phyloP scores from a whole-genome alignment of 2,888 invertebrate genomes.

The Hydriomena furcata region DNA sequence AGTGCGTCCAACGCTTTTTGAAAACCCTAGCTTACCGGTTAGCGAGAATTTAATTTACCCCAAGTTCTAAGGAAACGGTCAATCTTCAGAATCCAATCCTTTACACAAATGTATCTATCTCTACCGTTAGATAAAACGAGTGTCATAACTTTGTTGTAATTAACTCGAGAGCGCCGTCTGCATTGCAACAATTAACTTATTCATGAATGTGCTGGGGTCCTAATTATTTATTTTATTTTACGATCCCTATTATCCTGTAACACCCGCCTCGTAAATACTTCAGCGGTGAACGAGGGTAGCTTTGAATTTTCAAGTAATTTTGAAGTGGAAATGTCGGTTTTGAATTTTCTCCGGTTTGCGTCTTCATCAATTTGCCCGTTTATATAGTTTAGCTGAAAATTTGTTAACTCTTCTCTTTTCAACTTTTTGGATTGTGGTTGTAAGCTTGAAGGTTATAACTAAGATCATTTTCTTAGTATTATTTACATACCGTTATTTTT shows the following conservation, averaged over 20 bases:
- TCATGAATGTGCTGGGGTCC: constrained; percentile 70
- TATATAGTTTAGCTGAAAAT: constrained; percentile 21
- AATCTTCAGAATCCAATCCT: constrained; percentile 40
- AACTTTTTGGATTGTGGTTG: constrained; percentile 23
- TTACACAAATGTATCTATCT: constrained; percentile 41
- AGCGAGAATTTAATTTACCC: constrained; percentile 31
- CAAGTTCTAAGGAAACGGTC: constrained; percentile 25
- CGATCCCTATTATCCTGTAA: constrained; percentile 73
- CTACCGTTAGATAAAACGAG: constrained; percentile 34
- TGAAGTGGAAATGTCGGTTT: constrained; percentile 42
- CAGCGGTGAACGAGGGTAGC: constrained; percentile 54
- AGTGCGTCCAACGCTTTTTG: too few species aligned
- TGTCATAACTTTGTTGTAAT: constrained; percentile 39
- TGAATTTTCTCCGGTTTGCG: constrained; percentile 36
- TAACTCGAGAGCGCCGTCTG: constrained; percentile 46
- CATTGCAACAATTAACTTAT: constrained; percentile 73
- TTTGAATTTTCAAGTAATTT: constrained; percentile 53
- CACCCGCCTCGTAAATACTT: constrained; percentile 72
- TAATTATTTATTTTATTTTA: constrained; percentile 83
- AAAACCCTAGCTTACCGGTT: constrained; percentile 19
- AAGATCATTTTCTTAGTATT: constrained; percentile 6
- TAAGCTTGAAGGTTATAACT: constrained; percentile 16
- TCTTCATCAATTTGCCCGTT: constrained; percentile 25
- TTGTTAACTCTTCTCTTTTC: constrained; percentile 25
- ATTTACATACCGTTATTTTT: neutral